Evolutionary conservation across 2,797 vertebrate genomes (phyloP).

Genomic region (Pseudotriccus pelzelni): DNA sequence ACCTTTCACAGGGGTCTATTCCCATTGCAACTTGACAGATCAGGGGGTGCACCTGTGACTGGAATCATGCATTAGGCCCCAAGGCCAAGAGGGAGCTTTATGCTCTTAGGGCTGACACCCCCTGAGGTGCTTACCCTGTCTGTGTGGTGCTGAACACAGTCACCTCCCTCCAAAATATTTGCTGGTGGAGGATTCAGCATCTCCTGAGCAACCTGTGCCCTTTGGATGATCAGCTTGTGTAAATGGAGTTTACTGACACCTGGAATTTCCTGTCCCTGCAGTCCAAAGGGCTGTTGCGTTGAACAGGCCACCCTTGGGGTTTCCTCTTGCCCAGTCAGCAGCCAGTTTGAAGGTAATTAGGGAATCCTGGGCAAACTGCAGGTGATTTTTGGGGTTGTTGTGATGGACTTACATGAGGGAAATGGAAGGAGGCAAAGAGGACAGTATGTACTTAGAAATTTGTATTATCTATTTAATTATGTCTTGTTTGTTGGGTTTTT

Average conservation of each 20-base stretch:
- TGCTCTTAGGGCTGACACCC: background rate
- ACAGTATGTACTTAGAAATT: background rate
- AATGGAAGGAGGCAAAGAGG: background rate
- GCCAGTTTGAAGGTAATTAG: background rate
- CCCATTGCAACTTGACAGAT: background rate
- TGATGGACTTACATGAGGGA: background rate
- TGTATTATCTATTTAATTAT: background rate
- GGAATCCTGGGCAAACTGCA: background rate
- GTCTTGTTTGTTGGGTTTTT: background rate
- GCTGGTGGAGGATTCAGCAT: background rate
- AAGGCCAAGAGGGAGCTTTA: background rate
- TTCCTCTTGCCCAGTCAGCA: background rate
- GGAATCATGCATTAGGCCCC: background rate
- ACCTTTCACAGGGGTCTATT: background rate
- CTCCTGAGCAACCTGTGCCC: background rate
- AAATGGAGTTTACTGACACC: background rate
- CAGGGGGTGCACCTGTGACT: background rate
- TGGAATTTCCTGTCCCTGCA: background rate
- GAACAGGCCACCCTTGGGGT: background rate
- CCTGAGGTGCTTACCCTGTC: background rate
- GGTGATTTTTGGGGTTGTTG: background rate
- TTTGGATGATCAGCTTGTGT: background rate
- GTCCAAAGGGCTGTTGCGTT: background rate
- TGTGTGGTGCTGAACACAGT: background rate
- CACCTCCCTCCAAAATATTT: background rate